phyloP scores from a whole-genome alignment of 2,888 invertebrate genomes.

The Pseudeuparius sepicola region DNA sequence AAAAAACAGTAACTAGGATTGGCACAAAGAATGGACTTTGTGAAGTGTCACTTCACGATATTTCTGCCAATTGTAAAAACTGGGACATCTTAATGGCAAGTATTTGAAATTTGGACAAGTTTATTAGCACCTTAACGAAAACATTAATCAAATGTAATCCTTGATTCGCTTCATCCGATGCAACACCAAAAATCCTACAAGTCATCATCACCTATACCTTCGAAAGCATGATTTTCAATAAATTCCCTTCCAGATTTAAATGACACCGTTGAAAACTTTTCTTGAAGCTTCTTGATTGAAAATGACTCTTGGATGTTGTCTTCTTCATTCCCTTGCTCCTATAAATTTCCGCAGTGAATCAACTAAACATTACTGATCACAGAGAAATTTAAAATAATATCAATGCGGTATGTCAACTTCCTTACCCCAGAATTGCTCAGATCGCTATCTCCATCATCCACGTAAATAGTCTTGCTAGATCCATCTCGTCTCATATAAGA shows the following conservation, averaged over 20 bases:
- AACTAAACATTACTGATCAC: too few species aligned
- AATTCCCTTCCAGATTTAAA: conserved; percentile 61
- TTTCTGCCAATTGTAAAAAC: too few species aligned
- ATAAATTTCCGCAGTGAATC: too few species aligned
- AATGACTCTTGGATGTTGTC: conserved; percentile 48
- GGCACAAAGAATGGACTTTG: too few species aligned
- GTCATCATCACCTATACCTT: conserved; percentile 93
- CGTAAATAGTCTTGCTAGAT: conserved; percentile 53
- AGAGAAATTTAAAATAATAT: too few species aligned
- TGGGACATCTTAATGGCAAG: conserved; percentile 21
- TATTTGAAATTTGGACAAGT: conserved; percentile 22
- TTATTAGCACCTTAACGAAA: conserved; percentile 24
- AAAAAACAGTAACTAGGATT: too few species aligned
- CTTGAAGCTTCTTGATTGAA: conserved; percentile 64
- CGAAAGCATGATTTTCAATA: conserved; percentile 87
- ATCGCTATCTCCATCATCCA: conserved; percentile 31
- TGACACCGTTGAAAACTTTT: conserved; percentile 61
- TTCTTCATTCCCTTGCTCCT: conserved; percentile 12
- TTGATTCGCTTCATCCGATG: conserved; percentile 11
- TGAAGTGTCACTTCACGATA: too few species aligned
- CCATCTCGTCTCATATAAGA: conserved; percentile 67
- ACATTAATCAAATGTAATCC: too few species aligned
- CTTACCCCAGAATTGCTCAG: conserved; percentile 17
- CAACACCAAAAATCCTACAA: conserved; percentile 48
- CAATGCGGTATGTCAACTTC: too few species aligned